Evolutionary conservation across 2,113 vertebrate species (phyloP), one percentile per base, ranked within the genome.

Genomic region (Corythornis vintsioides): DNA sequence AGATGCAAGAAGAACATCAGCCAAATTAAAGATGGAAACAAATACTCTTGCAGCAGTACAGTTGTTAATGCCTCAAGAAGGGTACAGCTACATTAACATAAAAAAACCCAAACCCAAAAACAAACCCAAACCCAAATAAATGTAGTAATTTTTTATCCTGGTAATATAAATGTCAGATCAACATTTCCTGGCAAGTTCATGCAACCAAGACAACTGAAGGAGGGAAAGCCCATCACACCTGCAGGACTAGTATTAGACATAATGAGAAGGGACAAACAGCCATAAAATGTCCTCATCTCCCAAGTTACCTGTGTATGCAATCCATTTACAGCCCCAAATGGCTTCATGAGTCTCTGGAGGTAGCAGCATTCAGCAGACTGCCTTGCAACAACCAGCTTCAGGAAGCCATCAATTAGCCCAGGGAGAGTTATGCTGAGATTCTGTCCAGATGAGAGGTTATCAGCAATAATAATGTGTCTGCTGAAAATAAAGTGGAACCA

Each of bases 351-450:
- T 43, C 50, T 57, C 57, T 74, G 95, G 83, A 97, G 94, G 94
- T 96, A 97, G 87, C 95, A 40, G 82, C 31, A 59, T 31, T 95
- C 95, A 71, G 94, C 97, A 98, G 97, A 82, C 84, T 53, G 97
- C 67, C 90, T 91, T 93, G 87, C 92, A 96, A 85, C 48, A 77
- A 77, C 65, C 92, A 92, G 48, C 69, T 75, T 80, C 97, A 97
- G 97, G 97, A 98, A 98, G 97, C 94, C 94, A 97, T 97, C 97
- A 90, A 97, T 98, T 97, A 97, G 96, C 93, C 96, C 28, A 45
- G 45, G 89, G 89, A 95, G 84, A 85, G 45, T 45, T 87, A 60
- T 5, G 6, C 67, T 76, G 81, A 96, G 88, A 81, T 97, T 97
- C 95, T 90, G 81, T 94, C 95, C 97, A 97, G 90, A 95, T 91